These are phyloP conservation scores for Andinoacara biseriatus DNA, from an alignment of 2,113 vertebrate genomes.

Conservation along the genomic window DNA sequence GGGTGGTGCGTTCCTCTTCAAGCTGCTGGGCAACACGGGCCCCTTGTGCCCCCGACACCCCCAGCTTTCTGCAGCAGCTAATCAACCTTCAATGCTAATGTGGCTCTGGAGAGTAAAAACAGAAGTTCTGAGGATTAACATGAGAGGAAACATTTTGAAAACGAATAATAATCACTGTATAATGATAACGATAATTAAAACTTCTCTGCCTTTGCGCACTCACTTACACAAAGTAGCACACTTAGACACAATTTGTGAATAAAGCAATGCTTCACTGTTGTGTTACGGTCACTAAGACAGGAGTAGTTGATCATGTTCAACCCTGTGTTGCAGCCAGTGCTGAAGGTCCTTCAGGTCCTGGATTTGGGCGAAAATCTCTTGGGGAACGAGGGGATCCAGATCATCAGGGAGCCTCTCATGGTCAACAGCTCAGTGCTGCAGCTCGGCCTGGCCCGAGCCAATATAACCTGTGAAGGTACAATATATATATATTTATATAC, in stretches of 20 bases:
- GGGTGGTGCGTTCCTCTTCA: conserved; percentile 57
- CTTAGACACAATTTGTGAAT: not conserved
- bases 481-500: not conserved
- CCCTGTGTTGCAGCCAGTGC: conserved; percentile 65
- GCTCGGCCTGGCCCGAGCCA: conserved; percentile 64
- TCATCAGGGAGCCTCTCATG: conserved; percentile 77
- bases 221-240: not conserved
- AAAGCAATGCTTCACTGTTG: not conserved
- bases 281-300: not conserved
- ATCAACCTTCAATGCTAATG: conserved; percentile 76
- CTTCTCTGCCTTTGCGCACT: conserved; percentile 17
- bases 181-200: conserved; percentile 48
- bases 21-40: conserved; percentile 58
- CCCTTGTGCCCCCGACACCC: conserved; percentile 64
- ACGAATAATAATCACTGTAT: conserved; percentile 48
- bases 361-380: conserved; percentile 76
- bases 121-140: conserved; percentile 62
- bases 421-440: conserved; percentile 71
- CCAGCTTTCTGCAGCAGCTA: conserved; percentile 66
- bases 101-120: conserved; percentile 72
- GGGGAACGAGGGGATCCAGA: conserved; percentile 73
- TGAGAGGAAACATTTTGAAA: conserved; percentile 56
- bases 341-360: conserved; percentile 74
- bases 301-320: not conserved
- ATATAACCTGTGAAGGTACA: conserved; percentile 80